A percentile compares a stretch with the other conserved stretches of the same genome.
Conservation (phyloP, 2,888 invertebrate species). For the Aleiodes testaceus region DNA sequence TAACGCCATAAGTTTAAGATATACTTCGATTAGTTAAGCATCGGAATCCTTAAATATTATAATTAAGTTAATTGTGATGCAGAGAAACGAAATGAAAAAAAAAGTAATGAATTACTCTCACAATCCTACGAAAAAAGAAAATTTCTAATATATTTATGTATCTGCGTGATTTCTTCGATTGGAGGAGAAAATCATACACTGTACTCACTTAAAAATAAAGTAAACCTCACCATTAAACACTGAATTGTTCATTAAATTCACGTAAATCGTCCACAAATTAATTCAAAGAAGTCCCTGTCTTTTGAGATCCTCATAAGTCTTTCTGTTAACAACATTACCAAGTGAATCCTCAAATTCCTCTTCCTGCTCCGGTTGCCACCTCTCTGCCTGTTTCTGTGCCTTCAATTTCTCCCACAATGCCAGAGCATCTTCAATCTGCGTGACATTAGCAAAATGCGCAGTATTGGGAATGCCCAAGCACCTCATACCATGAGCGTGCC, state of each 20-base stretch:
- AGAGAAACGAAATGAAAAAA: neutral
- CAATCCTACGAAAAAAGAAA: neutral
- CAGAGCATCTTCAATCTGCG: conserved; percentile 97
- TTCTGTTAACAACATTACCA: conserved; percentile 98
- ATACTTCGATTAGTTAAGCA: neutral
- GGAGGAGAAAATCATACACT: neutral
- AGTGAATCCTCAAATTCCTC: conserved; percentile 99
- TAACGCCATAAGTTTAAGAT: conserved; percentile 18
- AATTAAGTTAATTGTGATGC: conserved; percentile 12
- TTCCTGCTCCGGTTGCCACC: conserved; percentile 97
- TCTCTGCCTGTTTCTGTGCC: conserved; percentile 93
- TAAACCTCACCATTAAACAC: neutral
- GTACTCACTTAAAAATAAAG: neutral
- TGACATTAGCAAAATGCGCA: conserved; percentile 99
- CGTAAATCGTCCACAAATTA: conserved; percentile 1
- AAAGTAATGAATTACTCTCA: neutral
- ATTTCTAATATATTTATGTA: conserved; percentile 24
- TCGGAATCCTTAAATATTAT: conserved; percentile 4
- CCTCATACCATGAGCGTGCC: conserved; percentile 95
- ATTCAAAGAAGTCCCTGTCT: conserved; percentile 94
- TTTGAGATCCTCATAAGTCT: conserved; percentile 98
- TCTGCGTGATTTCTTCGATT: conserved; percentile 1
- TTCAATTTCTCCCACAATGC: conserved; percentile 99
- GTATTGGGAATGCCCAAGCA: conserved; percentile 99
- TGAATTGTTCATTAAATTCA: neutral